Evolutionary conservation across 2,888 invertebrate species (phyloP), one percentile per base, ranked within the genome.

Genomic region (Drymonia ruficornis): DNA sequence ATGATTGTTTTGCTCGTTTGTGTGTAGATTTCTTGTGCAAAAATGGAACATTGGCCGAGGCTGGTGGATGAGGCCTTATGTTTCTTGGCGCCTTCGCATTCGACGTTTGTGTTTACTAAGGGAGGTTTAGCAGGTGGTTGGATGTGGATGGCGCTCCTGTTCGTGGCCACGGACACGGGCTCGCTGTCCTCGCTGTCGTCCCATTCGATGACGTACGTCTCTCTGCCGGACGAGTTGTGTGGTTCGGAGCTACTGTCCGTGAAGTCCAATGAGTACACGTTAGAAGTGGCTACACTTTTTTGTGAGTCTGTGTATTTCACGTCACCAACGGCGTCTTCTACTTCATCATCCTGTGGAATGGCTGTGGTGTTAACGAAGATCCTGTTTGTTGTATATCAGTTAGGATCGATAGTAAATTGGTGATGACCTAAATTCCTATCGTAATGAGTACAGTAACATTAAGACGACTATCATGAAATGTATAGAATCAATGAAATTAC

Each of bases 1-100:
- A 94, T 77, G 46, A 94, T 91, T 2, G 94, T 94, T 83, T 93
- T 94, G 65, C 94, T 94, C 0, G 94, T 94, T 80, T 94, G 94
- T 9, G 94, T 94, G 58, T 80, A 89, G 18, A 78, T 87, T 72
- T 92, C 92, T 67, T 87, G 84, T 13, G 83, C 75, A 12, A 81
- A 47, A 45, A 81, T 64, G 5, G 80, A 71, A 57, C 73, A 76
- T 51, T 70, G 73, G 6, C 75, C 76, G 6, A 71, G 28, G 43
- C 71, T 78, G 11, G 76, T 66, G 12, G 75, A 67, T 29, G 67
- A 70, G 31, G 67, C 61, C 60, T 49, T 70, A 53, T 53, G 70
- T 66, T 65, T 68, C 34, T 58, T 64, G 0, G 29, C 13, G 13
- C 48, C 50, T 42, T 65, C 66, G 56, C 61, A 65, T 59, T 74